These are phyloP conservation scores for Iselma pallidipennis DNA, from an alignment of 2,888 invertebrate species.

Conservation along the genomic window DNA sequence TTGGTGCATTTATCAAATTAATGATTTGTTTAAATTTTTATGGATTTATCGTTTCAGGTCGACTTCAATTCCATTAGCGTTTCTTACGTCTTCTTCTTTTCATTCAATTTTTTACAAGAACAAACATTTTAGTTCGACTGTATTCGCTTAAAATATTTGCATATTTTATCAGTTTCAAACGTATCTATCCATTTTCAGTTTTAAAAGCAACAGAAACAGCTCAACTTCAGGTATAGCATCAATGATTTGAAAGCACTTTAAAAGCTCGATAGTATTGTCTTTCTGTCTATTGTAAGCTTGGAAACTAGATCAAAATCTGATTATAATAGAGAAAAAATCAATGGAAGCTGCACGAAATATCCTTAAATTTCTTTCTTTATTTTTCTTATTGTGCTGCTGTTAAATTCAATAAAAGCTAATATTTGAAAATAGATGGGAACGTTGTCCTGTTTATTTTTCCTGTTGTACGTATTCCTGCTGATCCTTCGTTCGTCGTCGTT, in stretches of 20 bases:
- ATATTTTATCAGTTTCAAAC: not conserved
- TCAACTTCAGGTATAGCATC: not conserved
- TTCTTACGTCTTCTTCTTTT: too few species aligned
- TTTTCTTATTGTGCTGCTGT: not conserved
- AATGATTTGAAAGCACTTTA: not conserved
- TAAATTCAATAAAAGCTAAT: not conserved
- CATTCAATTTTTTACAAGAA: not conserved
- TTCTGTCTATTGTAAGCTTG: not conserved
- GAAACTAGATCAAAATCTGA: not conserved
- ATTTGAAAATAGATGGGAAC: not conserved
- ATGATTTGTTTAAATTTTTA: not conserved
- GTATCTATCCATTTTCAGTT: not conserved
- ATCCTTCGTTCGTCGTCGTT: not conserved
- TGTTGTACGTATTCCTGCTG: not conserved
- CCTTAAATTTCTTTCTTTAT: not conserved
- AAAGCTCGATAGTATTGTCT: not conserved
- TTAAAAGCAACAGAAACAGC: not conserved
- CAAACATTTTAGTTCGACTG: not conserved
- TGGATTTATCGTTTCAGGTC: not conserved
- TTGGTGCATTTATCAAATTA: too few species aligned
- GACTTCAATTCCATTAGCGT: not conserved
- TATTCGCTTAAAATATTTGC: not conserved
- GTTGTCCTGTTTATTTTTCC: not conserved
- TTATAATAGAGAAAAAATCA: not conserved
- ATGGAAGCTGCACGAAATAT: not conserved